Percentiles rank a stretch among this genome's conserved stretches.
Evolutionary conservation across 2,797 vertebrate species (phyloP).

Genomic region (Crotalus adamanteus): DNA sequence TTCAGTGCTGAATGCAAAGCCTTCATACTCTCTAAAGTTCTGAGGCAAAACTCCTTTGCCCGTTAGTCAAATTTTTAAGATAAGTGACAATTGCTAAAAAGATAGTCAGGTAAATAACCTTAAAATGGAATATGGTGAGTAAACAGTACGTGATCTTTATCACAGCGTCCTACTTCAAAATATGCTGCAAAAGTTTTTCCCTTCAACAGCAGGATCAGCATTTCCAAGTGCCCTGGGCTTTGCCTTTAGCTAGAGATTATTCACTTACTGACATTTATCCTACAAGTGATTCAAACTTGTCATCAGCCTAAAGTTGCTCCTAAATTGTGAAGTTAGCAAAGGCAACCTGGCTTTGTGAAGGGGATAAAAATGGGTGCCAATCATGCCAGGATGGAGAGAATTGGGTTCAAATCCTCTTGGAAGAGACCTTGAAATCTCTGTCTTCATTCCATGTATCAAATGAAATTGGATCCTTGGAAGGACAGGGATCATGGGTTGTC

Average conservation of each 20-base stretch:
- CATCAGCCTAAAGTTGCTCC: neutral
- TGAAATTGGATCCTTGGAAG: neutral
- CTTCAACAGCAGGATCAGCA: constrained; percentile 22
- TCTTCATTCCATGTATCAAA: neutral
- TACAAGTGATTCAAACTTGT: constrained; percentile 11
- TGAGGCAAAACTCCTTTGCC: neutral
- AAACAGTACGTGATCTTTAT: neutral
- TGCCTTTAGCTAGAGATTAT: constrained; percentile 65
- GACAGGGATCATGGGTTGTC: no score
- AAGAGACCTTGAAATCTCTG: neutral
- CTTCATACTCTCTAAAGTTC: neutral
- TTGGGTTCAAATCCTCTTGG: neutral
- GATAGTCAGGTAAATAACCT: neutral
- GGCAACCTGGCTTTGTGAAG: neutral
- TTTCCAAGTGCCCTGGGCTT: constrained; percentile 67
- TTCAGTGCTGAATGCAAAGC: neutral
- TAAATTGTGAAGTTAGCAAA: neutral
- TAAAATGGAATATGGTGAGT: neutral
- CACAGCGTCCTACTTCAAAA: neutral
- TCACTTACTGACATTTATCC: constrained; percentile 33
- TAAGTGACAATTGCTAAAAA: neutral
- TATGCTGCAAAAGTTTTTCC: neutral
- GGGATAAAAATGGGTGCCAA: neutral
- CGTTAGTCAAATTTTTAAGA: no score
- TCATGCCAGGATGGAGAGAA: neutral